A percentile compares a stretch with the other conserved stretches of the same genome.
Evolutionary conservation across 1,140 invertebrate species (phyloP).

Genomic region (Diorhabda elongata): DNA sequence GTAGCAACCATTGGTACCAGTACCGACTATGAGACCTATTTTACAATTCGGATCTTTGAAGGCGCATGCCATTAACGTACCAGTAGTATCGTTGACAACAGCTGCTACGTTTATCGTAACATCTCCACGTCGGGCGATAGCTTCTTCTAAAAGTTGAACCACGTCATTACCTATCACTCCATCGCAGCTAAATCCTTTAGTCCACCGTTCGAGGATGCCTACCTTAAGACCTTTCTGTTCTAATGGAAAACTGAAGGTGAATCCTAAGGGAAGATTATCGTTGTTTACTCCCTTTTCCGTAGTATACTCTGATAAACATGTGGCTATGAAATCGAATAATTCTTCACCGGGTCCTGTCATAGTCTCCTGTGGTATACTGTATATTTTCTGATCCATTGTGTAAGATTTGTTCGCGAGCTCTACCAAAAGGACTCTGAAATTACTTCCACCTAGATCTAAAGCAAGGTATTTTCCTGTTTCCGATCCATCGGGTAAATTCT

Average conservation of each 20-base stretch:
- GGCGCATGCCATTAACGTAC: constrained; percentile 97
- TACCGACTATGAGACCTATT: constrained; percentile 51
- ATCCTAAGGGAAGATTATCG: constrained; percentile 87
- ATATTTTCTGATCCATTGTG: constrained; percentile 95
- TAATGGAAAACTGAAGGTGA: constrained; percentile 98
- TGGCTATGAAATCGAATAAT: constrained; percentile 97
- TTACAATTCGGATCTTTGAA: constrained; percentile 77
- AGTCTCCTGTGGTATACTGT: constrained; percentile 87
- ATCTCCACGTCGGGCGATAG: constrained; percentile 67
- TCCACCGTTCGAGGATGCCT: constrained; percentile 89
- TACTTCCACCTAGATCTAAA: constrained; percentile 97
- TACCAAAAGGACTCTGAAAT: constrained; percentile 94
- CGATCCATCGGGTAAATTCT: constrained; percentile 93
- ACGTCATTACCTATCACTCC: constrained; percentile 87
- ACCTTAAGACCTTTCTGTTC: constrained; percentile 85
- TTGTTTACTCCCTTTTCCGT: constrained; percentile 68
- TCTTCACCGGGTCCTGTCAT: constrained; percentile 81
- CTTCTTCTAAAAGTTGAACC: constrained; percentile 73
- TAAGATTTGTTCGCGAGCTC: constrained; percentile 75
- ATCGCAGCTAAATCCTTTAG: constrained; percentile 89
- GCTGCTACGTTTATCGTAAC: constrained; percentile 80
- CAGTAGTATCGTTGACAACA: constrained; percentile 98
- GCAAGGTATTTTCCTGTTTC: constrained; percentile 95
- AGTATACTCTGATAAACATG: constrained; percentile 91
- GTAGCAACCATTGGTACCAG: constrained; percentile 96